Evolutionary conservation across 64 coral and sea anemone species (phyloP).

Genomic region (Actinia equina): DNA sequence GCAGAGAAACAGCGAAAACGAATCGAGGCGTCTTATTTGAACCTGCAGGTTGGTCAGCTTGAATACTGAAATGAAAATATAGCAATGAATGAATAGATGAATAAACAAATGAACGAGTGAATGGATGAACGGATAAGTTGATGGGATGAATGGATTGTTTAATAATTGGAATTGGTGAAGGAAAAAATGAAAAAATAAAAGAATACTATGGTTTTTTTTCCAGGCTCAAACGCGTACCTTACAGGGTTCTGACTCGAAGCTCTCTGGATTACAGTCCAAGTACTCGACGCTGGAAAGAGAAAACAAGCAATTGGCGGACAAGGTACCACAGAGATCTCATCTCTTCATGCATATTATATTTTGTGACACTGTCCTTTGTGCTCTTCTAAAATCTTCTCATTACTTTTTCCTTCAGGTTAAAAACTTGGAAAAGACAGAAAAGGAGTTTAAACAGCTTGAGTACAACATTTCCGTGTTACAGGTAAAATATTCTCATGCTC

Average conservation of each 20-base stretch:
- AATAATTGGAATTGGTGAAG: background rate
- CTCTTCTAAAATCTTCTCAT: background rate
- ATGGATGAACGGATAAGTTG: background rate
- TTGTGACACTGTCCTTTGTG: background rate
- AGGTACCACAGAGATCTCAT: constrained; percentile 25
- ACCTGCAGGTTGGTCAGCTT: constrained; percentile 57
- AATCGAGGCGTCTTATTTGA: constrained; percentile 69
- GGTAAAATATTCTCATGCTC: constrained; percentile 13
- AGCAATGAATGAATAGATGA: background rate
- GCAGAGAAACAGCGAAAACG: constrained; percentile 71
- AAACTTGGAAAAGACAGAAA: constrained; percentile 84
- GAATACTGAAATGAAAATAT: background rate
- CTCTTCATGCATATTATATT: background rate
- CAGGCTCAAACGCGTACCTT: constrained; percentile 59
- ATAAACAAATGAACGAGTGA: background rate
- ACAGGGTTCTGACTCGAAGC: constrained; percentile 56
- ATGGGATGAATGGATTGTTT: no score
- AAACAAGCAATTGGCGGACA: constrained; percentile 70
- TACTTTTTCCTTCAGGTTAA: constrained; percentile 54
- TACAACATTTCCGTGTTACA: constrained; percentile 76
- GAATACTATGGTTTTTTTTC: background rate
- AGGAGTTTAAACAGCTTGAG: constrained; percentile 78
- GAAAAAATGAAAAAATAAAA: background rate
- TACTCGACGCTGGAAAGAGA: constrained; percentile 74
- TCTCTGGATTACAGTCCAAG: constrained; percentile 68